A percentile compares a stretch with the other conserved stretches of the same genome.
These are phyloP conservation scores for Oenanthe oenanthe DNA, from an alignment of 2,113 vertebrate species.

Conservation along the genomic window DNA sequence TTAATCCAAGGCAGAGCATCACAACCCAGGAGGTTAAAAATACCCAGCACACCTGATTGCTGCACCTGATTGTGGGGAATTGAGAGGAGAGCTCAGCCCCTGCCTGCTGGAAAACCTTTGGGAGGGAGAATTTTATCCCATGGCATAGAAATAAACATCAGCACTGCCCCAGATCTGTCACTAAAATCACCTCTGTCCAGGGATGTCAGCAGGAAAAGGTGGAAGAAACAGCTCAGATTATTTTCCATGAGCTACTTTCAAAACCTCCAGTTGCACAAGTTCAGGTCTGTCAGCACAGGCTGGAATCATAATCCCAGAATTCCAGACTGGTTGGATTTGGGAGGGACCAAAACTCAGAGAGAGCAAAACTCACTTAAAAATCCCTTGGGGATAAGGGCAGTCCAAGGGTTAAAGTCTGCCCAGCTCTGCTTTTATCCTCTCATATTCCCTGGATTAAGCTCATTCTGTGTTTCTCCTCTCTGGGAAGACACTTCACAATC, in stretches of 20 bases:
- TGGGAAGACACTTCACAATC: background rate
- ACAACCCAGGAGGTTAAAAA: background rate
- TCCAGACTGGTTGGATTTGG: background rate
- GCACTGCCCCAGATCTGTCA: accelerated
- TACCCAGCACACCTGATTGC: background rate
- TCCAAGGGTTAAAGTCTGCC: background rate
- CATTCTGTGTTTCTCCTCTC: background rate
- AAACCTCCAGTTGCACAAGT: background rate
- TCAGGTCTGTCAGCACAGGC: background rate
- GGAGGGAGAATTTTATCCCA: background rate
- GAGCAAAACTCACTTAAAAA: background rate
- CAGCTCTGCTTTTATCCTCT: background rate
- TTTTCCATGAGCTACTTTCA: background rate
- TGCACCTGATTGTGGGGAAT: background rate
- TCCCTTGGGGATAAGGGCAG: background rate
- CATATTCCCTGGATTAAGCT: background rate
- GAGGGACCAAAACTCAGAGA: background rate
- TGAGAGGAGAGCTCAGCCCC: background rate
- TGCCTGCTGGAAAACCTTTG: background rate
- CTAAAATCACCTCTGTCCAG: background rate
- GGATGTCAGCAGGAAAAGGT: background rate
- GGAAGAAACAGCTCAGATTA: background rate
- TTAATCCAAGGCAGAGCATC: background rate
- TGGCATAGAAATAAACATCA: background rate
- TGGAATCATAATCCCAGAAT: background rate